These are phyloP conservation scores for Opisthograptis luteolata DNA, from an alignment of 2,888 invertebrate genomes.

Conservation along the genomic window DNA sequence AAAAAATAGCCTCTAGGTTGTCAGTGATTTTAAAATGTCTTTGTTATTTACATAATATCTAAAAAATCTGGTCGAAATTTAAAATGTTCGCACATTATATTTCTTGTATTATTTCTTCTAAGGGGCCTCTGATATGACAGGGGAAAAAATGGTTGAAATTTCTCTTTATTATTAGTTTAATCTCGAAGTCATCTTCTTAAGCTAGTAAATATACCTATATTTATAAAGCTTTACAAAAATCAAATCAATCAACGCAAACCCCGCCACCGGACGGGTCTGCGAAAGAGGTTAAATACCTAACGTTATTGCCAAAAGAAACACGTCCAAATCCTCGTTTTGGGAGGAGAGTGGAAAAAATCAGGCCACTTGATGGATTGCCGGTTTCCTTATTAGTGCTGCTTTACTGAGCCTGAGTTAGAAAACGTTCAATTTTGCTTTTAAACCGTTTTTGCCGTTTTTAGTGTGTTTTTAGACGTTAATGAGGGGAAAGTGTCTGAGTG, in stretches of 20 bases:
- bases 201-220: too few species aligned
- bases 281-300: slow-evolving; percentile 32
- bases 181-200: too few species aligned
- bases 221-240: slow-evolving; percentile 23
- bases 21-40: too few species aligned
- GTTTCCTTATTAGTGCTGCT: slow-evolving; percentile 52
- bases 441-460: slow-evolving; percentile 22
- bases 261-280: slow-evolving; percentile 13
- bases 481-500: slow-evolving; percentile 19
- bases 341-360: slow-evolving; percentile 47
- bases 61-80: too few species aligned
- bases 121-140: too few species aligned
- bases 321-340: slow-evolving; percentile 50
- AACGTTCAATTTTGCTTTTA: slow-evolving; percentile 38
- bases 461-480: slow-evolving; percentile 29
- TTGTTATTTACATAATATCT: too few species aligned
- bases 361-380: slow-evolving; percentile 57
- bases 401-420: slow-evolving; percentile 35
- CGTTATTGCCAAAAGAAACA: slow-evolving; percentile 45
- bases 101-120: too few species aligned
- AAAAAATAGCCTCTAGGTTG: too few species aligned
- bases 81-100: too few species aligned
- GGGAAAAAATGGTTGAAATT: too few species aligned
- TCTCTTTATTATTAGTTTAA: too few species aligned
- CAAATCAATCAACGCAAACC: slow-evolving; percentile 32